These are phyloP conservation scores for Luperina testacea DNA, from an alignment of 2,888 invertebrate species.

Conservation along the genomic window DNA sequence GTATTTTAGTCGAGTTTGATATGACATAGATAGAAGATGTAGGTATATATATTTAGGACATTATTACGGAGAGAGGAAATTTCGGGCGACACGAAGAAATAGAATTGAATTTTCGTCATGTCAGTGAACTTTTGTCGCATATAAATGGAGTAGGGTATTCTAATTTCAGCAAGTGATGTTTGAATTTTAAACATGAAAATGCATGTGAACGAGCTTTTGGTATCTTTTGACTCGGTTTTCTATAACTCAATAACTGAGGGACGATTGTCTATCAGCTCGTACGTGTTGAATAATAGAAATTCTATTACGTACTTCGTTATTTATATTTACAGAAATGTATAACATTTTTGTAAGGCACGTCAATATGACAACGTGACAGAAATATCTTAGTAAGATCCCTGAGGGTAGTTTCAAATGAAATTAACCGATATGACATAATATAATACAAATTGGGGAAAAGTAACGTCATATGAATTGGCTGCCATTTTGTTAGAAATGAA, in stretches of 20 bases:
- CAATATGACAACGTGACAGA: background rate
- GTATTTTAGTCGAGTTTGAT: constrained; percentile 29
- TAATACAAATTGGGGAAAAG: background rate
- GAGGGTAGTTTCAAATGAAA: background rate
- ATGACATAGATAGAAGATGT: constrained; percentile 19
- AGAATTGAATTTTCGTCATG: constrained; percentile 7
- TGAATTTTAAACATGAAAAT: background rate
- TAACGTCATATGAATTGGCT: background rate
- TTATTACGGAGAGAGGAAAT: constrained; percentile 12
- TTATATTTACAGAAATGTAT: background rate
- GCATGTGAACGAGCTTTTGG: background rate
- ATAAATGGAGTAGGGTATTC: background rate
- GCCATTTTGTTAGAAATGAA: background rate
- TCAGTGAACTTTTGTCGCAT: background rate
- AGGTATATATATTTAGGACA: constrained; percentile 12
- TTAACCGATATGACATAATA: background rate
- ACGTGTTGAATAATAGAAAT: background rate
- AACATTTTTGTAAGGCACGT: no score
- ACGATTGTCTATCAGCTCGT: background rate
- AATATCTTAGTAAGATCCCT: background rate
- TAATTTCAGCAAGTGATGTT: background rate
- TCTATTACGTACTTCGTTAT: background rate
- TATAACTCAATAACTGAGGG: background rate
- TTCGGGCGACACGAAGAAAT: constrained; percentile 18
- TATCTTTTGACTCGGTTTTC: background rate